Base-by-base conservation (phyloP, 2,113 vertebrate genomes). In the Corythornis madagascariensis region DNA sequence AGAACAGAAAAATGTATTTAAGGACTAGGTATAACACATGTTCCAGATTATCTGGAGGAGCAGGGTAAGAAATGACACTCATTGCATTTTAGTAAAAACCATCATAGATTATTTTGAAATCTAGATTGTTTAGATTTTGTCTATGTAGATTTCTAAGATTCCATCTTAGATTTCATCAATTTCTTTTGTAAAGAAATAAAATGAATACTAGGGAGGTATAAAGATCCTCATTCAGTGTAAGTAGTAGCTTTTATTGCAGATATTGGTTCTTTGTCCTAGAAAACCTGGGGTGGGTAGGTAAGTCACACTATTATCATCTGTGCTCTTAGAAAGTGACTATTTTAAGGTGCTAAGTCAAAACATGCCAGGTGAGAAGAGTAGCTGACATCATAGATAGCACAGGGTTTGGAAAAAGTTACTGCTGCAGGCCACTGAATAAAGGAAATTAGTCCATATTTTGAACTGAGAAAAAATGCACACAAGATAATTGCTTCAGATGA, bases 1-100 rank as follows among this genome's bases (percentile, higher is more conserved):
- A 79, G 57, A 86, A 93, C 47, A 76, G 26, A 90, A 91, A 90
- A 92, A 66, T 63, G 52, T 91, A 25, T 38, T 84, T 89, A 76
- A 80, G 18, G 15, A 90, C 53, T 63, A 69, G 67, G 29, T 20
- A 47, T 64, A 89, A 48, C 10, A 35, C 19, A 69, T 83, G 31
- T 75, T 94, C 48, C 63, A 79, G 75, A 64, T 82, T 79, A 93
- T 57, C 59, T 89, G 78, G 89, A 94, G 22, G 42, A 72, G 40
- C 43, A 56, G 25, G 11, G 19, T 65, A 86, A 90, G 57, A 38
- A 75, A 50, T 47, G 10, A 67, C 45, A 86, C 71, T 31, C 56
- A 86, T 26, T 90, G 3, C 29, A 66, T 31, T 24, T 64, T 29
- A 60, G 38, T 40, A 33, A 70, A 90, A 75, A 92, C 31, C 33